Conservation (phyloP, 2,797 vertebrate species). For the Takifugu rubripes region DNA sequence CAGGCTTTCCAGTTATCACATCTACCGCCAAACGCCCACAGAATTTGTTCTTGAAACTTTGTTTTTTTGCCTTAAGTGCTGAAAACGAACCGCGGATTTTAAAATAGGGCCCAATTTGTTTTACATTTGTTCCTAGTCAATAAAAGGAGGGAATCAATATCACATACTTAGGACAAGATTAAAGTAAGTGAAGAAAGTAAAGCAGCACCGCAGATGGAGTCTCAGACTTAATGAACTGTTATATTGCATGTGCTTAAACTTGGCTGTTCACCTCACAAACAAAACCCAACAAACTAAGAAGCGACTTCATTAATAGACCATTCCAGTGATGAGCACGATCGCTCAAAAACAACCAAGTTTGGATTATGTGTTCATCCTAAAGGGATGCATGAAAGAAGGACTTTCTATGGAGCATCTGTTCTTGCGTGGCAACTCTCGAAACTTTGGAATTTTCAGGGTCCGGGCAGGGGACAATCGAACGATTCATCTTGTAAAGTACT, state of each 20-base stretch:
- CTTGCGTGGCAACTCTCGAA: conserved; percentile 7
- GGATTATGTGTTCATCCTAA: not conserved
- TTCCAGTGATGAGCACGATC: conserved; percentile 11
- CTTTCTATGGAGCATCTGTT: not conserved
- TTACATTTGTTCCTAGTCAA: conserved; percentile 11
- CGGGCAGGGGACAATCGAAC: too few species aligned
- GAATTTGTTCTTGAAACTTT: too few species aligned
- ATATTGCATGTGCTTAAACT: conserved; percentile 17
- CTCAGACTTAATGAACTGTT: conserved; percentile 37
- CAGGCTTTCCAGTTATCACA: not conserved
- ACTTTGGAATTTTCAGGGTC: conserved; percentile 19
- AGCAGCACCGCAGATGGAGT: conserved; percentile 19
- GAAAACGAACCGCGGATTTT: not conserved
- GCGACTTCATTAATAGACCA: conserved; percentile 1
- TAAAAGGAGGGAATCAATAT: conserved; percentile 30
- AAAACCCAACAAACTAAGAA: conserved; percentile 28
- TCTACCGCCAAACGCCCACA: not conserved
- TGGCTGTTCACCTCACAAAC: conserved; percentile 25
- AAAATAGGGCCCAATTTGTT: conserved; percentile 2
- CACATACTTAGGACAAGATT: conserved; percentile 22
- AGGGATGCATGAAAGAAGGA: not conserved
- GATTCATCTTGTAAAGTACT: too few species aligned
- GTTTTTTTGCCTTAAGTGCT: too few species aligned
- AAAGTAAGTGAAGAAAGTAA: conserved; percentile 27
- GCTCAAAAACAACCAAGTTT: conserved; percentile 7